A percentile compares a stretch with the other conserved stretches of the same genome.
Conservation (phyloP, 2,888 invertebrate genomes). For the Pollenia griseotomentosa region DNA sequence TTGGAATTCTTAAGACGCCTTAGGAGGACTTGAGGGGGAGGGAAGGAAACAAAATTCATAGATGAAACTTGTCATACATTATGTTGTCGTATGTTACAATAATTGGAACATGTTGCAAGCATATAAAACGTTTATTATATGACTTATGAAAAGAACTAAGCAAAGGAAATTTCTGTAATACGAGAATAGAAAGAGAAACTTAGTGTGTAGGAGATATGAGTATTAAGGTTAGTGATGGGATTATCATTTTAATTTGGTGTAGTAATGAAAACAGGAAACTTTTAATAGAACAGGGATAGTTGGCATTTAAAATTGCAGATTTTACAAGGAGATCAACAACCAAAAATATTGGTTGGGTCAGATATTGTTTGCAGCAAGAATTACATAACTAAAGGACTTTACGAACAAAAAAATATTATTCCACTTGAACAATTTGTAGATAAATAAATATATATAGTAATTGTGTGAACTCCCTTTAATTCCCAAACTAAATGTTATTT, state of each 20-base stretch:
- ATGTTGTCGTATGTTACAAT: slow-evolving; percentile 75
- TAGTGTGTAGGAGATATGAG: background rate
- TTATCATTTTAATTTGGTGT: slow-evolving; percentile 35
- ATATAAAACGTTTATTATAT: slow-evolving; percentile 81
- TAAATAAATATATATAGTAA: no score
- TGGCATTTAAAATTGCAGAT: background rate
- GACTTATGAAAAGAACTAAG: slow-evolving; percentile 60
- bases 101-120: slow-evolving; percentile 83
- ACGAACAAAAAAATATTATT: no score
- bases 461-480: no score
- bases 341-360: no score
- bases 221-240: slow-evolving; percentile 20
- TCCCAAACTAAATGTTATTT: no score
- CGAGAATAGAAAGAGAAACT: background rate
- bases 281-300: background rate
- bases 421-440: no score
- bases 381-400: no score
- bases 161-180: slow-evolving; percentile 15
- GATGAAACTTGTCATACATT: slow-evolving; percentile 74
- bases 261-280: background rate
- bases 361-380: no score
- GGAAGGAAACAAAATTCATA: slow-evolving; percentile 54
- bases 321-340: slow-evolving; percentile 7
- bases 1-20: slow-evolving; percentile 31
- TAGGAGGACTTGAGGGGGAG: background rate